Evolutionary conservation across 2,888 invertebrate genomes (phyloP), one percentile per base, ranked within the genome.

Genomic region (Prosapia bicincta): DNA sequence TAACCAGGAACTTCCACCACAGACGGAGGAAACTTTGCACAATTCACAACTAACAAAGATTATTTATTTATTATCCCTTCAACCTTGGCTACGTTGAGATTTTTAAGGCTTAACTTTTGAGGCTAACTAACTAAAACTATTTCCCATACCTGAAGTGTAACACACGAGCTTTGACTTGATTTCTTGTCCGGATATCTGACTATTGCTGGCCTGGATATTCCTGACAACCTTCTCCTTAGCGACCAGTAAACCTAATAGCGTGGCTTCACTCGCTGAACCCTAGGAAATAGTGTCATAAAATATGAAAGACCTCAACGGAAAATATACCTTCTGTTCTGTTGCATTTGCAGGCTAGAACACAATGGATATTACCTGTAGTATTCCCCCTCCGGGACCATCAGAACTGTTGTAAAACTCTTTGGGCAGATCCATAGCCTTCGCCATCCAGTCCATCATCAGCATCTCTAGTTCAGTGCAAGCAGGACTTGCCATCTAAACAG

Each of bases 401-500:
- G 90, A 89, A 80, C 90, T 89, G 82, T 93, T 92, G 3, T 96
- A 86, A 83, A 97, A 97, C 78, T 92, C 90, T 76, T 92, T 88
- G 0, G 98, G 97, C 7, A 98, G 86, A 66, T 90, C 90, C 15
- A 97, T 85, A 83, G 96, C 87, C 85, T 95, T 94, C 2, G 93
- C 97, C 67, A 98, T 85, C 97, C 97, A 98, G 84, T 98, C 95
- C 93, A 97, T 93, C 80, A 95, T 94, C 0, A 93, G 89, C 13
- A 96, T 93, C 86, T 97, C 97, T 26, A 98, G 87, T 85, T 98
- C 97, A 0, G 97, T 97, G 83, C 95, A 96, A 0, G 95, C 95
- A 0, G 95, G 96, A 82, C 93, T 93, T 26, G 94, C 88, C 79
- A 93, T 90, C 93, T 93, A 81, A 66, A 83, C n/a, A n/a, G n/a